Evolutionary conservation across 1,140 invertebrate species (phyloP).

Genomic region (Drepana arcuata): DNA sequence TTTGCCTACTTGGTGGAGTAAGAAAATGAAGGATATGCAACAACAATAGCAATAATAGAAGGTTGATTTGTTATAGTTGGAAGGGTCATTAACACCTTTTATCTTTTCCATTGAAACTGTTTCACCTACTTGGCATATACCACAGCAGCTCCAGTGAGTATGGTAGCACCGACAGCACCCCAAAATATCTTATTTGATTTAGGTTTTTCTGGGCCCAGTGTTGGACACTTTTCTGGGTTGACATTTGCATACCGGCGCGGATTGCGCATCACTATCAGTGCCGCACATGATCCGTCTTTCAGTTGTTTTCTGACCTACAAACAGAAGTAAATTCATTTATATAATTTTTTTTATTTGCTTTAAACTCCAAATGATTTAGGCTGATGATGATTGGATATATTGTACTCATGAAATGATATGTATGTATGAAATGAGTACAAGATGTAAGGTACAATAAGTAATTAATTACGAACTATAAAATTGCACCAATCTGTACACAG

Average conservation of each 20-base stretch:
- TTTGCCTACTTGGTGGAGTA: no score
- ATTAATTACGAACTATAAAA: slow-evolving; percentile 11
- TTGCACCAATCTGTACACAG: slow-evolving; percentile 8
- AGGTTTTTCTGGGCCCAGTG: slow-evolving; percentile 16
- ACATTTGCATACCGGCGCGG: slow-evolving; percentile 30
- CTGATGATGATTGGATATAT: no score
- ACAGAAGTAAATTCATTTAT: no score
- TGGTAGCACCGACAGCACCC: slow-evolving; percentile 48
- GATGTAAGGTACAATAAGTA: no score
- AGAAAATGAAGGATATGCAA: no score
- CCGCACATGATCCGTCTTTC: slow-evolving; percentile 46
- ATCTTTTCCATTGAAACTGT: no score
- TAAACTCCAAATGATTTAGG: no score
- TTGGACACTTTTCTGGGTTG: slow-evolving; percentile 13
- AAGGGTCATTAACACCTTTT: no score
- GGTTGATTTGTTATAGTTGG: no score
- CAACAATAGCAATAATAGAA: no score
- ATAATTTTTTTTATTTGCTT: not conserved
- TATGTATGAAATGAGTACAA: no score
- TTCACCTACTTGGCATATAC: slow-evolving; percentile 78
- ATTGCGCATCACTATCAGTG: slow-evolving; percentile 45
- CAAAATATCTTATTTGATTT: slow-evolving; percentile 44
- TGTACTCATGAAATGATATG: no score
- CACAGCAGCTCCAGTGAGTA: slow-evolving; percentile 73
- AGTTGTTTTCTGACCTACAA: slow-evolving; percentile 58